Base-by-base conservation (phyloP, 1,140 invertebrate species). In the Sitodiplosis mosellana region DNA sequence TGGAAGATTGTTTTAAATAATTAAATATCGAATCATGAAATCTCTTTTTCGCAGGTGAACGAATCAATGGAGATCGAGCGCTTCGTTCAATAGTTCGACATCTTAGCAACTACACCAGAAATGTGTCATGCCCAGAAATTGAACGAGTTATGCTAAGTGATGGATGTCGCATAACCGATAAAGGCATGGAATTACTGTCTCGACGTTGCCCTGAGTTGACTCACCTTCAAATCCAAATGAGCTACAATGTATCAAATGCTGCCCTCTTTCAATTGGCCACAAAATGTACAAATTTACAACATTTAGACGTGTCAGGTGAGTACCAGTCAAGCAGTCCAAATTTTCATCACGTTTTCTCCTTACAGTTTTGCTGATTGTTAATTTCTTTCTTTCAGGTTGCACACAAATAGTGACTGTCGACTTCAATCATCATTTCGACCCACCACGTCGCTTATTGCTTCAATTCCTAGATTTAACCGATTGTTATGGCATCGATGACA, bases 391-490 rank as follows among this genome's bases (percentile, higher is more conserved):
- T 63, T 17, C 61, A 86, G 72, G 83, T 56, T 80, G 75, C 68
- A 62, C 75, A 49, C 65, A 80, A 60, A 71, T 87, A 40, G 78
- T 76, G 15, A 80, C 80, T 55, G 72, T 82, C 12, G 74, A 73
- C 52, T 64, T 83, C 12, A 80, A 75, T 51, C 72, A 74, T 8
- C 73, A 73, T 7, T 65, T 73, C 18, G 77, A 77, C 42, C 71
- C 73, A 22, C 72, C 68, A n/a, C 67, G 69, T 46, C 69, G 68
- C 18, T 56, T 82, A n/a, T 66, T 76, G 17, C 55, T 83, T 7
- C 79, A 82, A 53, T 80, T 78, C 55, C 62, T 89, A 48, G 83
- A 88, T 64, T 70, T 93, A 42, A 91, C 87, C 10, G 89, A 93
- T 64, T 94, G 89, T 59, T 72, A 76, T 36, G 71, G 72, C 8